These are phyloP conservation scores for Stictocephala bisonia DNA, from an alignment of 2,888 invertebrate species.

Conservation along the genomic window DNA sequence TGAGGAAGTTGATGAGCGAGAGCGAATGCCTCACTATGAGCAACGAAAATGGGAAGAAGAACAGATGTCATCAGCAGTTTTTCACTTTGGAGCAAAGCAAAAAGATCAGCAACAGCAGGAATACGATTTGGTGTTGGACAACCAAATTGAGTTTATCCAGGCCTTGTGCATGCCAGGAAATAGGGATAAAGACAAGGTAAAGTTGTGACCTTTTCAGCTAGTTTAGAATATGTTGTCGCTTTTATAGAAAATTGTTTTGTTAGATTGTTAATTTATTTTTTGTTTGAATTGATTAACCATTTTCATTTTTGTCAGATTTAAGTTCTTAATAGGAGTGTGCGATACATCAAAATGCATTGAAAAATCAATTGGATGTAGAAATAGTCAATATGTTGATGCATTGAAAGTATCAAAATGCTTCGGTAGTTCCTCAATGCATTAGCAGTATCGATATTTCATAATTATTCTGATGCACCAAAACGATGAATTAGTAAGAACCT, in stretches of 20 bases:
- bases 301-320: too few relatives aligned
- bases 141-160: conserved; percentile 98
- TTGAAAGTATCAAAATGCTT: too few relatives aligned
- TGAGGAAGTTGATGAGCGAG: conserved; percentile 87
- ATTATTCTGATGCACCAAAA: too few relatives aligned
- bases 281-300: neutral
- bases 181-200: conserved; percentile 63
- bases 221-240: neutral
- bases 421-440: too few relatives aligned
- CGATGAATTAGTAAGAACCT: too few relatives aligned
- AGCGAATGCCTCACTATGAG: conserved; percentile 84
- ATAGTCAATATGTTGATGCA: too few relatives aligned
- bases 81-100: conserved; percentile 94
- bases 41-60: conserved; percentile 98
- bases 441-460: too few relatives aligned
- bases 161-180: conserved; percentile 83
- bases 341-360: too few relatives aligned
- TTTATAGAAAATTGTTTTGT: neutral
- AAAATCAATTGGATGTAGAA: too few relatives aligned
- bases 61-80: conserved; percentile 92
- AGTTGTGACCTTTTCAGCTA: conserved; percentile 50
- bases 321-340: too few relatives aligned
- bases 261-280: too few relatives aligned
- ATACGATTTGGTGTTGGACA: conserved; percentile 93
- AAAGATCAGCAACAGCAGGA: conserved; percentile 76